A percentile compares a stretch with the other conserved stretches of the same genome.
Evolutionary conservation across 2,797 vertebrate genomes (phyloP).

Genomic region (Myotis myotis): DNA sequence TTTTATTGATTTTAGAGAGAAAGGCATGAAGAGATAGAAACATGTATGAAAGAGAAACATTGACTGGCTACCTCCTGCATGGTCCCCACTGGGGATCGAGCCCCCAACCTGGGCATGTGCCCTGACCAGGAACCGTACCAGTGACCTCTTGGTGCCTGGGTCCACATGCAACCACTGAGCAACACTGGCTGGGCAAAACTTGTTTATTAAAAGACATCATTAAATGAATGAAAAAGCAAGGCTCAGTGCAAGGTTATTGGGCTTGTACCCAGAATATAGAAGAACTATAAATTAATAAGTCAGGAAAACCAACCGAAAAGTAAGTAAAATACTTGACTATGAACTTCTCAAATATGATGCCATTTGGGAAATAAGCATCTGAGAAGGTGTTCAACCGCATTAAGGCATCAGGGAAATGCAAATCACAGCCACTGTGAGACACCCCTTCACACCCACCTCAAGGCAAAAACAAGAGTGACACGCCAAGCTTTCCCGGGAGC

Average conservation of each 20-base stretch:
- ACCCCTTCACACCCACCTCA: background rate
- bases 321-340: background rate
- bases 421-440: background rate
- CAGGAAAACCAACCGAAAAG: background rate
- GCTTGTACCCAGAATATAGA: background rate
- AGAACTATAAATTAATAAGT: background rate
- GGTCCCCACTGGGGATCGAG: too few relatives aligned
- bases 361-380: background rate
- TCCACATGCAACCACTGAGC: too few relatives aligned
- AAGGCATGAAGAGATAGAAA: too few relatives aligned
- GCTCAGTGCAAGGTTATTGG: background rate
- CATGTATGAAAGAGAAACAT: too few relatives aligned
- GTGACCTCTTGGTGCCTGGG: too few relatives aligned
- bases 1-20: too few relatives aligned
- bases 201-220: slow-evolving; percentile 8
- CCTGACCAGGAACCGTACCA: too few relatives aligned
- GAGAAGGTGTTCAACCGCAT: background rate
- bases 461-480: background rate
- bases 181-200: background rate
- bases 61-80: too few relatives aligned
- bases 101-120: too few relatives aligned
- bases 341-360: background rate
- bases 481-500: background rate
- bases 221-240: background rate
- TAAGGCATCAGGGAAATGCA: slow-evolving; percentile 5